A percentile compares a stretch with the other conserved stretches of the same genome.
Conservation (phyloP, 2,888 invertebrate genomes). For the Drosophila trichaetosa region DNA sequence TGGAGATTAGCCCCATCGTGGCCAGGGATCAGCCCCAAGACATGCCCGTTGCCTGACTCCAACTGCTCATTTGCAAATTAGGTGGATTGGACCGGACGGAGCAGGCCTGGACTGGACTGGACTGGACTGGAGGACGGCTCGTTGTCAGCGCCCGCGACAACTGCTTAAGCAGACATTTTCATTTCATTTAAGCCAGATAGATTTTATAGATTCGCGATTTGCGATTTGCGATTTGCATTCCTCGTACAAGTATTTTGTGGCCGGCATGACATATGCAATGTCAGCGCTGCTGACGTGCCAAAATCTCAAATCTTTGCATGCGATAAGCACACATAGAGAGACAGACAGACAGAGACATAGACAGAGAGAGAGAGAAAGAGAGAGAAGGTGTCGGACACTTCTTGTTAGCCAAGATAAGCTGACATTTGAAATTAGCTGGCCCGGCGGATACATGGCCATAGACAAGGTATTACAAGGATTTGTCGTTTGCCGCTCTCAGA, state of each 20-base stretch:
- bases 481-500: slow-evolving; percentile 20
- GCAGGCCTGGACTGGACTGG: not conserved
- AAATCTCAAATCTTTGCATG: slow-evolving; percentile 54
- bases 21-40: slow-evolving; percentile 51
- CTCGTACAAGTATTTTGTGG: slow-evolving; percentile 37
- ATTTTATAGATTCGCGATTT: slow-evolving; percentile 71
- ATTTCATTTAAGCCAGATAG: slow-evolving; percentile 66
- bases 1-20: slow-evolving; percentile 72
- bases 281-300: slow-evolving; percentile 52
- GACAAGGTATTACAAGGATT: slow-evolving; percentile 82
- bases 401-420: slow-evolving; percentile 82
- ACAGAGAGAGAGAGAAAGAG: not conserved
- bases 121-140: slow-evolving; percentile 25
- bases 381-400: slow-evolving; percentile 64
- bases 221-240: slow-evolving; percentile 39
- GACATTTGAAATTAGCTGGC: slow-evolving; percentile 83
- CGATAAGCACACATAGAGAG: slow-evolving; percentile 39
- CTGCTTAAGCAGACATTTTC: slow-evolving; percentile 69
- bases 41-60: slow-evolving; percentile 31
- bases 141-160: slow-evolving; percentile 62
- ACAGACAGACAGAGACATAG: slow-evolving; percentile 29
- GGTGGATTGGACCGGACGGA: slow-evolving; percentile 40
- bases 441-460: slow-evolving; percentile 74
- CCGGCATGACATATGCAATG: slow-evolving; percentile 60
- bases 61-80: slow-evolving; percentile 70